Evolutionary conservation across 2,888 invertebrate species (phyloP).

Genomic region (Podabrus alpinus): DNA sequence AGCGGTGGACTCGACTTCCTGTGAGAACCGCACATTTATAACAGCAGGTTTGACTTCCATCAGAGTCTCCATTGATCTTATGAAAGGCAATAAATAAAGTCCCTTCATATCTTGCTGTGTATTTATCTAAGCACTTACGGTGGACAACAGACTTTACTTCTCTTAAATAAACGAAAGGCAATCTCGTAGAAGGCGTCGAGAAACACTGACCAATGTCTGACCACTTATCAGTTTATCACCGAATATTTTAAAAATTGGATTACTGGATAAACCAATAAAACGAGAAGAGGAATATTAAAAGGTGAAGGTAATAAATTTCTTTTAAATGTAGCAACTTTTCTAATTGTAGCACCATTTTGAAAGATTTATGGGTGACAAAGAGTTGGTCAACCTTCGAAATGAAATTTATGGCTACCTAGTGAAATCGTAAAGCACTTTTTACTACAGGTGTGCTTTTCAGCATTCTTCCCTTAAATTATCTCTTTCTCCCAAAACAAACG

Average conservation of each 20-base stretch:
- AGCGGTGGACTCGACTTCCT: constrained; percentile 25
- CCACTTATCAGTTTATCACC: neutral
- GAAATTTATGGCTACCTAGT: neutral
- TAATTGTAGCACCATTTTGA: neutral
- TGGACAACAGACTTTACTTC: constrained; percentile 23
- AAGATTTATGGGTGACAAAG: neutral
- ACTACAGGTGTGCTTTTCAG: neutral
- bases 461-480: neutral
- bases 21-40: constrained; percentile 18
- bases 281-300: neutral
- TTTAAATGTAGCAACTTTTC: neutral
- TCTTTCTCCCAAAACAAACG: neutral
- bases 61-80: constrained; percentile 24
- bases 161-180: constrained; percentile 11
- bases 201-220: neutral
- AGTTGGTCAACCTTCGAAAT: neutral
- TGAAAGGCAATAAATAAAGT: constrained; percentile 24
- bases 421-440: neutral
- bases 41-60: constrained; percentile 27
- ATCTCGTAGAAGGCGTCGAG: neutral
- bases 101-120: constrained; percentile 15
- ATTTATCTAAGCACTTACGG: constrained; percentile 25
- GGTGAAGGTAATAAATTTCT: neutral
- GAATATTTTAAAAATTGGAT: neutral
- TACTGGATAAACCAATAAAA: neutral